Evolutionary conservation across 2,888 invertebrate species (phyloP), one percentile per base, ranked within the genome.

Genomic region (Hermaeophaga mercurialis): DNA sequence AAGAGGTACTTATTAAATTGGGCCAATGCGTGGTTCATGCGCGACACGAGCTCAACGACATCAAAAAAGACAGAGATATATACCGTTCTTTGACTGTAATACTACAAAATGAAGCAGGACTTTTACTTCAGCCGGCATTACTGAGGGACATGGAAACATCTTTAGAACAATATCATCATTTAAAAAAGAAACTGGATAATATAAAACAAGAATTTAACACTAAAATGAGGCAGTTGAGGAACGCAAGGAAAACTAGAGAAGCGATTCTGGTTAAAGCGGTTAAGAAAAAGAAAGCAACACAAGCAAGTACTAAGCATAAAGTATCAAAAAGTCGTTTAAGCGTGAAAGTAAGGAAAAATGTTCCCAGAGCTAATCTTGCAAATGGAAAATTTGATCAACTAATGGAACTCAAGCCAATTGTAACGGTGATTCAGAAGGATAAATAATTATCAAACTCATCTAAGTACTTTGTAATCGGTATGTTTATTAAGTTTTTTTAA

Each of bases 41-140:
- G n/a, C 7, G 41, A 7, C 4, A 1, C 5, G 2, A 11, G 1
- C 3, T 82, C 71, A 74, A 80, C 71, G 45, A 54, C 9, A 57
- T 69, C 22, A 77, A 77, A 66, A 69, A 70, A 61, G 73, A 76
- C 7, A 68, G 81, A 24, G 81, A 82, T 64, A 68, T 67, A 1
- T 73, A 79, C 48, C 70, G 81, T 50, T 71, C 71, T 12, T 76
- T 77, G 62, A 78, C 78, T 36, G 74, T 74, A 15, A 72, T 73
- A 53, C 62, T 82, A 41, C 69, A 75, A 46, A 76, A 78, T 56
- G 78, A 77, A 47, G 78, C 80, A 58, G 83, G 82, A 7, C 70
- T 83, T 22, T 69, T 83, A n/a, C 79, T 79, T 1, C 79, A 82
- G 64, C 76, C 78, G 49, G 74, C 76, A 9, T 67, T 83, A 39